These are phyloP conservation scores for Thunnus thynnus DNA, from an alignment of 2,113 vertebrate genomes.

Conservation along the genomic window DNA sequence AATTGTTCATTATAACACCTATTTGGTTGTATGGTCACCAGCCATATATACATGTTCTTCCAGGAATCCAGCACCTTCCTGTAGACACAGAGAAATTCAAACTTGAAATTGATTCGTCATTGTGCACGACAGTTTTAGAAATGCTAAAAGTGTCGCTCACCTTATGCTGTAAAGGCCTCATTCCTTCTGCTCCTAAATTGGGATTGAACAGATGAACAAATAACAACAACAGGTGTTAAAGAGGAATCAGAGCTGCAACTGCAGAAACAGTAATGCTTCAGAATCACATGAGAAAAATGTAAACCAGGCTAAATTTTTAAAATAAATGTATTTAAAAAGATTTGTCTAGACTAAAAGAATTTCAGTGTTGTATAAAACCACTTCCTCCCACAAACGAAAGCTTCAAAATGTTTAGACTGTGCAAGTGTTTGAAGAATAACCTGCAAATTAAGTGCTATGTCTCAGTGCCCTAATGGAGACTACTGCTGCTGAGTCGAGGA, in stretches of 20 bases:
- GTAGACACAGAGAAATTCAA: slow-evolving; percentile 15
- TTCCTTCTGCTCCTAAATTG: slow-evolving; percentile 77
- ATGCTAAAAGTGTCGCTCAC: slow-evolving; percentile 65
- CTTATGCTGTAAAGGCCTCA: slow-evolving; percentile 68
- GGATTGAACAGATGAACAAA: slow-evolving; percentile 68
- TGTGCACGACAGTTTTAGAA: slow-evolving; percentile 43
- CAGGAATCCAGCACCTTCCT: slow-evolving; percentile 75
- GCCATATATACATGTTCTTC: slow-evolving; percentile 77
- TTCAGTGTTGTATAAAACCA: not conserved
- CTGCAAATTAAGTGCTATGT: slow-evolving; percentile 40
- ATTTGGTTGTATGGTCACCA: slow-evolving; percentile 58
- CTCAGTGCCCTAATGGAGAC: slow-evolving; percentile 10
- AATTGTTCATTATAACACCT: slow-evolving; percentile 55
- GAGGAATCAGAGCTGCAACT: slow-evolving; percentile 22
- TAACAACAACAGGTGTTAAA: slow-evolving; percentile 71
- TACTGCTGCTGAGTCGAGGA: slow-evolving; percentile 76
- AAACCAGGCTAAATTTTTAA: not conserved
- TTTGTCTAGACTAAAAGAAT: not conserved
- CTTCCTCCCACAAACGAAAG: not conserved
- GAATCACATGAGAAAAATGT: not conserved
- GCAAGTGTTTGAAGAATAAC: not conserved
- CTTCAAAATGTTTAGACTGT: not conserved
- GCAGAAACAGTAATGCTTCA: slow-evolving; percentile 4
- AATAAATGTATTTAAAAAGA: not conserved
- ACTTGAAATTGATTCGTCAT: not conserved